Conservation (phyloP, 1,140 invertebrate genomes). For the Mycetomoellerius zeteki region DNA sequence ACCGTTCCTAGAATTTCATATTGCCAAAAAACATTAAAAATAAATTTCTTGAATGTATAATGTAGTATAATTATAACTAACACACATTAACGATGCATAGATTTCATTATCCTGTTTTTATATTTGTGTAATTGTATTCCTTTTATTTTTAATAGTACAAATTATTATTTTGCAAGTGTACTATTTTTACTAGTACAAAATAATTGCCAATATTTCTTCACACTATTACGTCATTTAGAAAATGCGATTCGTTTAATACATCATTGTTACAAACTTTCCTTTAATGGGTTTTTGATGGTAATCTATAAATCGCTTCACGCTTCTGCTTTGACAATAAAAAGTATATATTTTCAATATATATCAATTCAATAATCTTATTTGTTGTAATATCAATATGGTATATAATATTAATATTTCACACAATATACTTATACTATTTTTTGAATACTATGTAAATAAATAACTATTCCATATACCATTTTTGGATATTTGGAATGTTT, state of each 20-base stretch:
- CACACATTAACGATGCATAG: background rate
- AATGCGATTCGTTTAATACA: constrained; percentile 6
- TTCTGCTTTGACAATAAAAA: constrained; percentile 7
- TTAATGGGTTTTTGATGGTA: background rate
- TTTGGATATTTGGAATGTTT: constrained; percentile 1
- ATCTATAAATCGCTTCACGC: constrained; percentile 1
- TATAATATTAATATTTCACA: constrained; percentile 24
- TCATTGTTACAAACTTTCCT: constrained; percentile 17
- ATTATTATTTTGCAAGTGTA: constrained; percentile 5
- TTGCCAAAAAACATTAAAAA: constrained; percentile 22
- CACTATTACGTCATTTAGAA: constrained; percentile 15
- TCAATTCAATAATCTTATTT: background rate
- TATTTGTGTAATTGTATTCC: background rate
- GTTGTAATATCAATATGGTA: background rate
- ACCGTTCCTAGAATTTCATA: background rate
- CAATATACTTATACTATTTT: background rate
- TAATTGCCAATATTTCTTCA: background rate
- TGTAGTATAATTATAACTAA: background rate
- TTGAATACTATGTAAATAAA: constrained; percentile 1
- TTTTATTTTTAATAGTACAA: constrained; percentile 6
- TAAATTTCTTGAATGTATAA: background rate
- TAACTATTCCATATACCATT: constrained; percentile 10
- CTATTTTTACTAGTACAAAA: constrained; percentile 20
- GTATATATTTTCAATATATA: constrained; percentile 13
- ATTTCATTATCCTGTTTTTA: background rate